Evolutionary conservation across 2,888 invertebrate species (phyloP).

Genomic region (Itoplectis maculator): DNA sequence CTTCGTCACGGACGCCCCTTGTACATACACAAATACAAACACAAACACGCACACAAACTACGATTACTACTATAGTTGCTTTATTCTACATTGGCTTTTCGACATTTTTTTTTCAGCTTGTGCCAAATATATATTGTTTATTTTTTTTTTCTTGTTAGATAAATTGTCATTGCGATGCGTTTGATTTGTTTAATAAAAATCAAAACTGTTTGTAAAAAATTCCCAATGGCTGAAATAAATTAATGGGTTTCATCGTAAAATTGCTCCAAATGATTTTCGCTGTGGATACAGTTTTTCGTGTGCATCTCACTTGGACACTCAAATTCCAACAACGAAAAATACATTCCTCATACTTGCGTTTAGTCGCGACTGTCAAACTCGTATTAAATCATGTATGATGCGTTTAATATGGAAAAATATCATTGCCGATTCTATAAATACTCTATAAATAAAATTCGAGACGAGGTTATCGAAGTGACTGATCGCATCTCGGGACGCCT

Average conservation of each 20-base stretch:
- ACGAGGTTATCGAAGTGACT: slow-evolving; percentile 1
- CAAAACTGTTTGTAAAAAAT: too few species aligned
- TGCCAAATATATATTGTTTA: background rate
- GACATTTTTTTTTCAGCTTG: background rate
- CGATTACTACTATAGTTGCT: background rate
- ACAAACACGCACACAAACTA: background rate
- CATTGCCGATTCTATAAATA: background rate
- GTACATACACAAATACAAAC: background rate
- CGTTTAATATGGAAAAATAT: too few species aligned
- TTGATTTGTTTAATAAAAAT: too few species aligned
- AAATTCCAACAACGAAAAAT: too few species aligned
- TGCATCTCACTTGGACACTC: too few species aligned
- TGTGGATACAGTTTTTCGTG: too few species aligned
- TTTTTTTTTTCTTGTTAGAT: background rate
- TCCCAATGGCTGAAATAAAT: too few species aligned
- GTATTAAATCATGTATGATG: background rate
- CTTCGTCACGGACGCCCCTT: slow-evolving; percentile 73
- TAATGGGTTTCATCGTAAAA: too few species aligned
- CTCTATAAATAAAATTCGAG: background rate
- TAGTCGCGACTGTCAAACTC: too few species aligned
- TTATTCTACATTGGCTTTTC: background rate
- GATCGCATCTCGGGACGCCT: background rate
- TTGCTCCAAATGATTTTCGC: too few species aligned
- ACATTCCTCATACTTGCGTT: too few species aligned
- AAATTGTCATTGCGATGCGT: too few species aligned